Evolutionary conservation across 2,888 invertebrate genomes (phyloP).

Genomic region (Xanthia togata): DNA sequence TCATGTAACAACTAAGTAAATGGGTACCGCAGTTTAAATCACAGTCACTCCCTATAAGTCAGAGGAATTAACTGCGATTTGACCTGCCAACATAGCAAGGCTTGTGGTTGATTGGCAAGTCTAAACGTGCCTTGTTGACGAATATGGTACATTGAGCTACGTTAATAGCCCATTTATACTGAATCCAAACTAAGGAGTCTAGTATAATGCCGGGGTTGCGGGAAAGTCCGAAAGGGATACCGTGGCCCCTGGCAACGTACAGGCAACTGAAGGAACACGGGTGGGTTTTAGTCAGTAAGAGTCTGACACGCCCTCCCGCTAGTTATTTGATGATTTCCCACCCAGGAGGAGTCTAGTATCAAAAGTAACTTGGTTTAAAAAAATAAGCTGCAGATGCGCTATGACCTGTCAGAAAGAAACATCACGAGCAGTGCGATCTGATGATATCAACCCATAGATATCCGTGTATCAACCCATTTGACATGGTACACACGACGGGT

Average conservation of each 20-base stretch:
- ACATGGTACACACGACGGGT: conserved; percentile 15
- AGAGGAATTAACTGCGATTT: neutral
- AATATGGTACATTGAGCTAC: neutral
- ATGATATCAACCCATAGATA: no score
- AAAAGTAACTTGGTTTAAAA: neutral
- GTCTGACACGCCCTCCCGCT: no score
- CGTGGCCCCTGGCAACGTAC: no score
- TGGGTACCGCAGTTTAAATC: neutral
- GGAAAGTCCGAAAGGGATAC: no score
- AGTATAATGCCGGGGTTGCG: no score
- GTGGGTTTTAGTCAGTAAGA: no score
- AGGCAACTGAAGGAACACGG: no score
- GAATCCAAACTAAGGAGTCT: neutral
- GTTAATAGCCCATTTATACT: neutral
- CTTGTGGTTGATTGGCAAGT: neutral
- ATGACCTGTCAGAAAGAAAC: conserved; percentile 18
- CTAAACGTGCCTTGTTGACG: neutral
- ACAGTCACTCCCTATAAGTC: neutral
- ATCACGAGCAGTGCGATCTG: conserved; percentile 22
- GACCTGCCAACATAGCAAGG: neutral
- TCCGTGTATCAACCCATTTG: no score
- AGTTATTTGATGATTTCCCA: no score
- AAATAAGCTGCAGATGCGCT: neutral
- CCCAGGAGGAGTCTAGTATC: no score
- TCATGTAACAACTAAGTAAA: neutral